Percentiles rank a stretch among this genome's conserved stretches.
Conservation (phyloP, 2,113 vertebrate species). For the Macaca mulatta region DNA sequence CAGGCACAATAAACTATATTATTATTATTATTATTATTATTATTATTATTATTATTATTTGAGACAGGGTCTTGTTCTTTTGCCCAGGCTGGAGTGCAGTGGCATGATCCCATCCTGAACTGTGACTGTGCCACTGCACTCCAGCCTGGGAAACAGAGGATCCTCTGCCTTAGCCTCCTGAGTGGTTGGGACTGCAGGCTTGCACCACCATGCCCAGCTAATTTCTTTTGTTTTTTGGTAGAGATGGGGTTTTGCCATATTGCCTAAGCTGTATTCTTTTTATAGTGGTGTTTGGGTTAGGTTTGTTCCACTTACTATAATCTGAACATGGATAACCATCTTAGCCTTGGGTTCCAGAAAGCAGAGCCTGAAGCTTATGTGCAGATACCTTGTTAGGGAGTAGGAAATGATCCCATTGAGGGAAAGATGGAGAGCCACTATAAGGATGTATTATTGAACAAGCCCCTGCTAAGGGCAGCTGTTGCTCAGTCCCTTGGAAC, state of each 20-base stretch:
- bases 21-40: no score
- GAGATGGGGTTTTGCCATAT: no score
- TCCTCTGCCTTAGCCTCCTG: no score
- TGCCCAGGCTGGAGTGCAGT: no score
- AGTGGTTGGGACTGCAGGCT: no score
- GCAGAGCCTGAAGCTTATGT: not conserved
- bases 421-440: not conserved
- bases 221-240: no score
- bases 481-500: not conserved
- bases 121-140: no score
- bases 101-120: no score
- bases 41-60: no score
- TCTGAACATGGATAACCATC: not conserved
- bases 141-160: no score
- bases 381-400: not conserved
- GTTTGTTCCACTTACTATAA: slow-evolving; percentile 37
- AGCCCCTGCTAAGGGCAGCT: not conserved
- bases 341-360: slow-evolving; percentile 9
- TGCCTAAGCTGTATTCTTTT: not conserved
- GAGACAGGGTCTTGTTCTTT: no score
- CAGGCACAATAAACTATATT: not conserved
- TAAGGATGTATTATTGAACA: not conserved
- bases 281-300: not conserved
- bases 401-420: not conserved
- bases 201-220: no score